phyloP scores from a whole-genome alignment of 1,140 invertebrate species.

The Amyelois transitella region DNA sequence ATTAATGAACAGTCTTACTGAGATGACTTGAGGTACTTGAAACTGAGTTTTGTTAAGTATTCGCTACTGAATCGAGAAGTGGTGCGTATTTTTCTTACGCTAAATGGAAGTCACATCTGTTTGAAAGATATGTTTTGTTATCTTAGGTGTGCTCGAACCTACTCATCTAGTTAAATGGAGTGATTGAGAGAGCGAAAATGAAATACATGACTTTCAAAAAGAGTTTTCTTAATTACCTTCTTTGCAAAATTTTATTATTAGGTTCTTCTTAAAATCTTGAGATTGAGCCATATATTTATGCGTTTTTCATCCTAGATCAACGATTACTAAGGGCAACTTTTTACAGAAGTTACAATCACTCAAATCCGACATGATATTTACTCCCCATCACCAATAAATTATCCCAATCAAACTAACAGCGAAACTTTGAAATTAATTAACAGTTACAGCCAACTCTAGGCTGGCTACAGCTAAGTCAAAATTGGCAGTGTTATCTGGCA shows the following conservation, averaged over 20 bases:
- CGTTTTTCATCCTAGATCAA: too few species aligned
- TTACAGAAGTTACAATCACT: conserved; percentile 6
- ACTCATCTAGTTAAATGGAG: too few species aligned
- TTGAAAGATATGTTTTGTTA: neutral
- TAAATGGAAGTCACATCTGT: conserved; percentile 39
- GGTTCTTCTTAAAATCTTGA: too few species aligned
- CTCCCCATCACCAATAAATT: conserved; percentile 6
- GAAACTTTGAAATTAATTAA: conserved; percentile 52
- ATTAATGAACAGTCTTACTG: conserved; percentile 52
- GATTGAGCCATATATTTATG: too few species aligned
- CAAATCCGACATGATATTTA: neutral
- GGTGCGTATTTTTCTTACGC: conserved; percentile 44
- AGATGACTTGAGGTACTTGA: conserved; percentile 38
- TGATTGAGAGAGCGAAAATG: too few species aligned
- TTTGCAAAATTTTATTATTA: too few species aligned
- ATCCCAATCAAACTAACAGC: conserved; percentile 24
- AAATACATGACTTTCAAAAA: too few species aligned
- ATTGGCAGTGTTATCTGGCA: conserved; percentile 53
- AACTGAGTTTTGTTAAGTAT: conserved; percentile 34
- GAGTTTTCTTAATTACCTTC: too few species aligned
- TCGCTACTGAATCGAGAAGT: conserved; percentile 41
- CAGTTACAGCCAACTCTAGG: conserved; percentile 23
- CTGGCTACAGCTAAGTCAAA: conserved; percentile 36
- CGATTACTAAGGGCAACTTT: too few species aligned
- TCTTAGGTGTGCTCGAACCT: too few species aligned